Conservation (phyloP, 1,140 invertebrate genomes). For the Microplitis mediator region DNA sequence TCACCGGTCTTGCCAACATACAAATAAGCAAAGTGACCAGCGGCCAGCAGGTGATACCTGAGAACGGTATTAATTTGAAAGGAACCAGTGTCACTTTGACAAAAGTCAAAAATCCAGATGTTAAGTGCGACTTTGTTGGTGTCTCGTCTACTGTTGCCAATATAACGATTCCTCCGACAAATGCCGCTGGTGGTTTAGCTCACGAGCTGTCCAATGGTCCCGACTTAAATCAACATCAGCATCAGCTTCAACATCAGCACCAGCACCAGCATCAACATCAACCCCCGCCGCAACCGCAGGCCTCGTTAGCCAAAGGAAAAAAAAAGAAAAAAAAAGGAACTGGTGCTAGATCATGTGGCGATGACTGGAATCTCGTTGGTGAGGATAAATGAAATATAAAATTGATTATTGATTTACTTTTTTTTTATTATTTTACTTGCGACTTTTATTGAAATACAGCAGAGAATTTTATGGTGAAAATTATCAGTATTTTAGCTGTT, state of each 20-base stretch:
- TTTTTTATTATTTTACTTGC: background rate
- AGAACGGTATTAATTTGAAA: conserved; percentile 57
- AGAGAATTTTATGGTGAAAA: background rate
- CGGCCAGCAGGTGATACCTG: conserved; percentile 54
- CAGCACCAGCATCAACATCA: no score
- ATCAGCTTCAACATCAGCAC: no score
- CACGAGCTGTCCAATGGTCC: no score
- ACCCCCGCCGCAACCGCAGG: no score
- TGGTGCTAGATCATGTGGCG: conserved; percentile 51
- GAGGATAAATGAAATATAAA: conserved; percentile 57
- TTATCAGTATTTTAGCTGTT: no score
- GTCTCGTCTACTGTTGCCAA: conserved; percentile 4
- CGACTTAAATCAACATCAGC: no score
- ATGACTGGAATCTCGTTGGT: conserved; percentile 67
- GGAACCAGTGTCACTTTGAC: conserved; percentile 59
- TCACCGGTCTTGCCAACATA: conserved; percentile 55
- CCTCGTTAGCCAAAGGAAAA: conserved; percentile 45
- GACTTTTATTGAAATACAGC: no score
- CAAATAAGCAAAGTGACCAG: conserved; percentile 60
- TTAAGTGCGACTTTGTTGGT: background rate
- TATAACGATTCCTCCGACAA: conserved; percentile 16
- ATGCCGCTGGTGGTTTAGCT: conserved; percentile 28
- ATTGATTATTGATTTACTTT: conserved; percentile 27
- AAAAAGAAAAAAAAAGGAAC: conserved; percentile 64
- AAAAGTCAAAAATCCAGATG: conserved; percentile 47